Evolutionary conservation across 2,113 vertebrate species (phyloP).

Genomic region (Promerops cafer): DNA sequence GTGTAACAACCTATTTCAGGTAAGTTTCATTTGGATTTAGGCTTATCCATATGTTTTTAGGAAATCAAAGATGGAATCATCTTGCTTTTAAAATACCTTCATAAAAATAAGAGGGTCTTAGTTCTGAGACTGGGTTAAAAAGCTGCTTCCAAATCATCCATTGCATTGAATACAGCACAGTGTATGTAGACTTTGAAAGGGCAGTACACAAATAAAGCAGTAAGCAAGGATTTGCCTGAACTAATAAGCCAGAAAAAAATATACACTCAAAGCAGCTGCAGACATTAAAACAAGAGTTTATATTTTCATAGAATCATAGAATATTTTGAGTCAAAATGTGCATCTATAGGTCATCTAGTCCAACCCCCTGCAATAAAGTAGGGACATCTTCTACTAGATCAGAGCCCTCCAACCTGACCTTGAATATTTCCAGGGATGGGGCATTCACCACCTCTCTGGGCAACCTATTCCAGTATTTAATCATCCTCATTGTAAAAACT

Average conservation of each 20-base stretch:
- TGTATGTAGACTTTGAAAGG: neutral
- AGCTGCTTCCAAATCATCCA: neutral
- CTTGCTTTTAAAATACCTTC: neutral
- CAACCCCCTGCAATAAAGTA: neutral
- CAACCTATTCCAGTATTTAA: neutral
- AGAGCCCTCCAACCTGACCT: neutral
- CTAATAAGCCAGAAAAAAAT: neutral
- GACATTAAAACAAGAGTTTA: neutral
- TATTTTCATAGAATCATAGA: neutral
- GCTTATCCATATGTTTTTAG: neutral
- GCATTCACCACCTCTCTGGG: neutral
- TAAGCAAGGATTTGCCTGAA: neutral
- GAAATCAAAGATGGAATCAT: neutral
- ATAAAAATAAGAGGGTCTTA: neutral
- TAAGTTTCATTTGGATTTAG: neutral
- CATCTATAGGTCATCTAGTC: neutral
- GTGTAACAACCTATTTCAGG: neutral
- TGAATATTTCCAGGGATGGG: neutral
- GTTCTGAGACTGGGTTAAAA: neutral
- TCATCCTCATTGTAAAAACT: neutral
- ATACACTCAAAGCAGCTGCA: neutral
- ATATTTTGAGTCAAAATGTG: neutral
- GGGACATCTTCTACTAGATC: neutral
- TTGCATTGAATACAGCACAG: neutral
- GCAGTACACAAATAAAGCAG: neutral